Evolutionary conservation across 2,797 vertebrate species (phyloP).

Genomic region (Balearica regulorum): DNA sequence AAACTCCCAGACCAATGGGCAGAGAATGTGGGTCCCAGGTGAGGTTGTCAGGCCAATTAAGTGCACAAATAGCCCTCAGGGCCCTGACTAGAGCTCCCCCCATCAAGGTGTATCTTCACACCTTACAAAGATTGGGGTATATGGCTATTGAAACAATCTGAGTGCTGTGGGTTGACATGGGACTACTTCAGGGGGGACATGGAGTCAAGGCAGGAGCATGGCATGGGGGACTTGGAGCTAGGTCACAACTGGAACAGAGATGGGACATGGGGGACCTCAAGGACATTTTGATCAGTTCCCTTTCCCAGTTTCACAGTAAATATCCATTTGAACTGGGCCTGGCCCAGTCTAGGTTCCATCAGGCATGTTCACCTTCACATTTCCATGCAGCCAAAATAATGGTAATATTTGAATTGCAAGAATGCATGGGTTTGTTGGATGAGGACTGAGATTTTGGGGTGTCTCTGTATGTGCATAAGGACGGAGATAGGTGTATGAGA

Average conservation of each 20-base stretch:
- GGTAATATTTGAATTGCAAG: neutral
- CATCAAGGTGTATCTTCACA: neutral
- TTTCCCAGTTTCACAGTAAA: neutral
- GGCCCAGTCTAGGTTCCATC: neutral
- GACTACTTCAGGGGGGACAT: neutral
- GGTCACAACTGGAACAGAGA: neutral
- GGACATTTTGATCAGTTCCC: neutral
- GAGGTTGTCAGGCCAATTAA: neutral
- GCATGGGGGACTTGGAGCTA: neutral
- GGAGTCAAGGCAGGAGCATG: neutral
- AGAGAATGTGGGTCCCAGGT: neutral
- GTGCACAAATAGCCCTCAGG: neutral
- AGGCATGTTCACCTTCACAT: neutral
- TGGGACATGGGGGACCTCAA: neutral
- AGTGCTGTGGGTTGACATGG: neutral
- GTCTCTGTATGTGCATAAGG: neutral
- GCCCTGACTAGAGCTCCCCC: neutral
- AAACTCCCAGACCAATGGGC: neutral
- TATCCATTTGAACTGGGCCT: neutral
- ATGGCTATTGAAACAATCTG: neutral
- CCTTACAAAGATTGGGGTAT: neutral
- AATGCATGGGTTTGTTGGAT: neutral
- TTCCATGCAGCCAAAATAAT: neutral
- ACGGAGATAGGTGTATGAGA: neutral
- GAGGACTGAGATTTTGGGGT: neutral